Evolutionary conservation across 1,140 invertebrate genomes (phyloP).

Genomic region (Bombus superbus): DNA sequence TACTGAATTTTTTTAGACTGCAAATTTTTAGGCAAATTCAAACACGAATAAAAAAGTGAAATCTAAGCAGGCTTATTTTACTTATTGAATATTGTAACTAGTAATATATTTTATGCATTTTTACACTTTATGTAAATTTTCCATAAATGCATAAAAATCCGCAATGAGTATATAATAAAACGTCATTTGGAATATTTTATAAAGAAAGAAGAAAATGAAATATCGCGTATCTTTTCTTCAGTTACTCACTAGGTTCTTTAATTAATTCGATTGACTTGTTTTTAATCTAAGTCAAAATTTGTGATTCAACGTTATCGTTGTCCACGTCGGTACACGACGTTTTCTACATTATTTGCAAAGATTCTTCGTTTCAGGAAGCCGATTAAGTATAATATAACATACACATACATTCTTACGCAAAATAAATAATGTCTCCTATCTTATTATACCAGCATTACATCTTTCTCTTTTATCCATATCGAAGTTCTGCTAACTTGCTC

Average conservation of each 20-base stretch:
- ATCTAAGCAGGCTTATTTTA: too few relatives aligned
- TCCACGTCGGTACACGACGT: neutral
- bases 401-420: conserved; percentile 18
- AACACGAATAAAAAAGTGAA: too few relatives aligned
- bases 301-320: neutral
- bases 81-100: too few relatives aligned
- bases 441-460: conserved; percentile 18
- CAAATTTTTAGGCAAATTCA: too few relatives aligned
- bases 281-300: neutral
- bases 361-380: neutral
- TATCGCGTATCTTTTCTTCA: neutral
- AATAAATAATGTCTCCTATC: conserved; percentile 40
- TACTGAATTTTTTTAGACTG: neutral
- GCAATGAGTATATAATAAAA: neutral
- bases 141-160: too few relatives aligned
- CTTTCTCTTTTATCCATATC: neutral
- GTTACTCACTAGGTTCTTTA: neutral
- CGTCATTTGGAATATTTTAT: neutral
- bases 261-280: neutral
- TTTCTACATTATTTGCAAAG: neutral
- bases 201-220: neutral
- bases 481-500: neutral
- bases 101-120: too few relatives aligned
- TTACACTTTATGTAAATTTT: too few relatives aligned
- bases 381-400: conserved; percentile 3